These are phyloP conservation scores for Gnathonemus echidnorhynchus DNA, from an alignment of 2,113 vertebrate species.

Conservation along the genomic window DNA sequence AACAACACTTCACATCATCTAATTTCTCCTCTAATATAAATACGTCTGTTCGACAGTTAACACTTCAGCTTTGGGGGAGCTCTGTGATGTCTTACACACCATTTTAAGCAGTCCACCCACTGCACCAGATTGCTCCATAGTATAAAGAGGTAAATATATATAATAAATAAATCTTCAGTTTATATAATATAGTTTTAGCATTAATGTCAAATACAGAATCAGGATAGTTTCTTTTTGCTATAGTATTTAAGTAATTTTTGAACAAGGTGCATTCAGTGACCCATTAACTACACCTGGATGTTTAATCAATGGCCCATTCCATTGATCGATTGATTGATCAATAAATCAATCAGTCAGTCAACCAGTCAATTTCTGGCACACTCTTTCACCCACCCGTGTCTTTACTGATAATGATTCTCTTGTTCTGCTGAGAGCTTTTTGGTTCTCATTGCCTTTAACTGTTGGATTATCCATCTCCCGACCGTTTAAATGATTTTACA, in stretches of 20 bases:
- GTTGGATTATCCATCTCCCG: neutral
- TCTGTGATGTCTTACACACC: neutral
- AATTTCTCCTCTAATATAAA: neutral
- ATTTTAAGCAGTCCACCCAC: neutral
- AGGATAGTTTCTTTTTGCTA: neutral
- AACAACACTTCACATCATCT: neutral
- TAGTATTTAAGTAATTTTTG: neutral
- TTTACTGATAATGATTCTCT: neutral
- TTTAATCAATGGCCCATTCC: neutral
- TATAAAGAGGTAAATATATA: neutral
- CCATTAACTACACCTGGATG: neutral
- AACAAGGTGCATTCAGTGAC: neutral
- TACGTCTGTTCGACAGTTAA: neutral
- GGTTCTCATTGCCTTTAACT: neutral
- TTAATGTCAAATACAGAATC: neutral
- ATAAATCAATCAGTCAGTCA: neutral
- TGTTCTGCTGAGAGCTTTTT: neutral
- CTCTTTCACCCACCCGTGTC: constrained; percentile 25
- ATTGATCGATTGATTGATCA: neutral
- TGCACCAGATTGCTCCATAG: neutral
- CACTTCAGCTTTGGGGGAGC: neutral
- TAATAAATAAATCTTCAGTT: neutral
- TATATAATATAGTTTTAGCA: neutral
- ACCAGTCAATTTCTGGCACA: constrained; percentile 3
- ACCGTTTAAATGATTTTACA: neutral